Base-by-base conservation (phyloP, 2,113 vertebrate genomes). In the Osmerus eperlanus region DNA sequence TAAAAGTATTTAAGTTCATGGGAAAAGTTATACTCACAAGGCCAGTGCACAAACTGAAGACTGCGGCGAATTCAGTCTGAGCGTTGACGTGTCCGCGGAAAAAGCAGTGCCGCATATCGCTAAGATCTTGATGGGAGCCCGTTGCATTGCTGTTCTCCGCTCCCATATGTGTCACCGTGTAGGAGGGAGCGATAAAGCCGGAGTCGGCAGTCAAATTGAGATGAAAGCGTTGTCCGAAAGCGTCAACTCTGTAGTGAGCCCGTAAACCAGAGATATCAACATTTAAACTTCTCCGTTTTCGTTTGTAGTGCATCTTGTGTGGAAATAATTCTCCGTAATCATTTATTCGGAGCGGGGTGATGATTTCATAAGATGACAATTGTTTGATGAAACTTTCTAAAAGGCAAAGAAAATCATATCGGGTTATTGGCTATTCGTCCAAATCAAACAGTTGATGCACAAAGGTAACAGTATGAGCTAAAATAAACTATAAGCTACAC, bases 21-120 rank as follows among this genome's bases (percentile, higher is more conserved):
- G 28, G 15, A 14, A 52, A 23, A 67, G 36, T 67, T 25, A 65
- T 9, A 91, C 97, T 98, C 91, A 99, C 97, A 85, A 99, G 92
- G 77, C 97, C 97, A 56, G 96, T 94, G 61, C 97, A 99, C 71
- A 99, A 84, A 82, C 96, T 99, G 90, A 99, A 92, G 79, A 96
- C 93, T 0, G 96, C 97, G 0, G 86, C 81, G 81, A 93, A 88
- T 1, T 83, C 83, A 71, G 86, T 85, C 67, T 75, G 84, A 1
- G 91, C 89, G 54, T 99, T 96, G 84, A 99, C 97, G 72, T 94
- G 95, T 79, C 97, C 97, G 4, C 93, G 92, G 85, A 96, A 98
- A 86, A 99, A 99, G 74, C 97, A 99, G 91, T 98, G 97, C 25
- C 93, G 93, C 84, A 98, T 77, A 41, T 95, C 94, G 6, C 87